Base-by-base conservation (phyloP, 2,113 vertebrate genomes). In the Craseonycteris thonglongyai region DNA sequence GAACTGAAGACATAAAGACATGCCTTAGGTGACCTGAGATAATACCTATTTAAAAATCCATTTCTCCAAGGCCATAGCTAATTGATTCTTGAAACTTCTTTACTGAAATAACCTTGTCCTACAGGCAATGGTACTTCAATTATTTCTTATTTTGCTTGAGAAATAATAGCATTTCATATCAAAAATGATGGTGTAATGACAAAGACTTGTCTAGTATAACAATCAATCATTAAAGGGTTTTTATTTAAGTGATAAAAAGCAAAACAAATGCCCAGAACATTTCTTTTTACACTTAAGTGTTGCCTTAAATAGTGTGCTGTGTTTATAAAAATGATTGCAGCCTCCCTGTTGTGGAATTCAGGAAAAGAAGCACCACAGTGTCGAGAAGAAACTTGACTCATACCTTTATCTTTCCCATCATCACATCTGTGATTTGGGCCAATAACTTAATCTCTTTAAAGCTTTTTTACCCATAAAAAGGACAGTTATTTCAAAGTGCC, bases 91-190 rank as follows among this genome's bases (percentile, higher is more conserved):
- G 66, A 93, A 58, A 35, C 49, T 88, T 88, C 45, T 85, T 91
- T 92, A 87, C 40, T 86, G 66, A 92, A 92, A 94, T 95, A 95
- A 95, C 45, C 79, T 96, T 96, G 68, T 88, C 85, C 92, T 63
- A 86, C 28, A 82, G 81, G 78, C 81, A 75, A 71, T 22, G 92
- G 10, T 78, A 69, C 33, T 90, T 95, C 92, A 94, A 65, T 94
- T 91, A 95, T 74, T 96, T 96, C 87, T 78, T 86, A 35, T 79
- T 93, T 93, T 9, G 26, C 49, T 75, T 47, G 40, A 85, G n/a
- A 92, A 95, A 94, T 28, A 86, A 82, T 75, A 88, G n/a, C 66
- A 75, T 93, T 94, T 74, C 79, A 21, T 86, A n/a, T 72, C 95
- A 33, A 69, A 97, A 93, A 92, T 84, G 88, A 38, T 85, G 21